These are phyloP conservation scores for Hippocampus abdominalis DNA, from an alignment of 2,113 vertebrate genomes.

Conservation along the genomic window DNA sequence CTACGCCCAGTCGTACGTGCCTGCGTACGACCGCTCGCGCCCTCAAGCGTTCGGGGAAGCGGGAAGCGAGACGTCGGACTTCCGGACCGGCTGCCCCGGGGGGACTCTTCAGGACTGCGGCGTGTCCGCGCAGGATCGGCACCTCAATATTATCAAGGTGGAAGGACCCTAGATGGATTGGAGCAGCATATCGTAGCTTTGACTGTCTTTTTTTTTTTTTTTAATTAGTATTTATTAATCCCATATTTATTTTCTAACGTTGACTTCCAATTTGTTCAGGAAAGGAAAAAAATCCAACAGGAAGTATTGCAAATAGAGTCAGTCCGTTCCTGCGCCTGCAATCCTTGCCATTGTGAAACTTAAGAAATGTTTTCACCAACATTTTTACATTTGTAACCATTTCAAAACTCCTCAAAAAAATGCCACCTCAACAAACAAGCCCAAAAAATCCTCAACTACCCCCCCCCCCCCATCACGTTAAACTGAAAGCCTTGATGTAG, in stretches of 20 bases:
- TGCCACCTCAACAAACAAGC: too few relatives aligned
- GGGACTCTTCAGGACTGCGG: conserved; percentile 58
- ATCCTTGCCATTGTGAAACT: background rate
- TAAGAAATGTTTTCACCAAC: background rate
- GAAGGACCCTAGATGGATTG: conserved; percentile 57
- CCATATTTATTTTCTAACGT: background rate
- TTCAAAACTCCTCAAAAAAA: too few relatives aligned
- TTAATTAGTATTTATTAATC: too few relatives aligned
- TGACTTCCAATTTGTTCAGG: background rate
- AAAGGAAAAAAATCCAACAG: background rate
- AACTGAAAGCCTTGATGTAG: too few relatives aligned
- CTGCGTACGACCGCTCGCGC: conserved; percentile 55
- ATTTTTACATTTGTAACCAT: too few relatives aligned
- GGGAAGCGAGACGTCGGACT: conserved; percentile 55
- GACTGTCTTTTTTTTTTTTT: background rate
- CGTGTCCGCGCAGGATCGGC: conserved; percentile 47
- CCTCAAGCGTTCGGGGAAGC: conserved; percentile 48
- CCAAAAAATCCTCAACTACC: too few relatives aligned
- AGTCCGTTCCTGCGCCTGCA: background rate
- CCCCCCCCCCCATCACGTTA: too few relatives aligned
- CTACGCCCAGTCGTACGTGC: conserved; percentile 49
- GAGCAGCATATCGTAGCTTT: background rate
- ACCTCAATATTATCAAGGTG: conserved; percentile 70
- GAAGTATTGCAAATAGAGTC: background rate
- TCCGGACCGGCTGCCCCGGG: conserved; percentile 45